Conservation (phyloP, 2,888 invertebrate species). For the Caenorhabditis zanzibari region DNA sequence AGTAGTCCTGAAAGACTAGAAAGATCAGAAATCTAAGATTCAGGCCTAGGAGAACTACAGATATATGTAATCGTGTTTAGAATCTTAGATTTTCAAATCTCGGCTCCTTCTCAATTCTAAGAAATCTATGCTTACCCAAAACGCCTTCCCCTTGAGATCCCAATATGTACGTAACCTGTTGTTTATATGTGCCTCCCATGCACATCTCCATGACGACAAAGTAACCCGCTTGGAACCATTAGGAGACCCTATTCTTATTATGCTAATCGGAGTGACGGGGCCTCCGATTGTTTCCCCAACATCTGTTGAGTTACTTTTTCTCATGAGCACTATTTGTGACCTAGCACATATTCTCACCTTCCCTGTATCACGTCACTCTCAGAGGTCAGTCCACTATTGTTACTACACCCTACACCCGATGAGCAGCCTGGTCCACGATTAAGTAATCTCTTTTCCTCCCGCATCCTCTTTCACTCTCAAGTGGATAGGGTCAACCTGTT, state of each 20-base stretch:
- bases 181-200: background rate
- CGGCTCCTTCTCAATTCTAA: background rate
- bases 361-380: conserved; percentile 3
- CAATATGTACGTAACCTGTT: background rate
- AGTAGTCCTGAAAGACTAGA: too few species aligned
- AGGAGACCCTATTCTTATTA: background rate
- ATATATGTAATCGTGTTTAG: too few species aligned
- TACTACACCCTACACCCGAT: background rate
- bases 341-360: background rate
- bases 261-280: background rate
- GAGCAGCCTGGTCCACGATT: conserved; percentile 1
- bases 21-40: too few species aligned
- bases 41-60: background rate
- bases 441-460: conserved; percentile 5
- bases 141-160: too few species aligned
- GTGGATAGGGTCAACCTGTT: conserved; percentile 7
- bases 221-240: background rate
- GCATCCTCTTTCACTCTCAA: background rate
- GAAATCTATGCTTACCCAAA: background rate
- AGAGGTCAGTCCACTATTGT: conserved; percentile 5
- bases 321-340: too few species aligned
- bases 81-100: too few species aligned
- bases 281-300: too few species aligned
- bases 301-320: too few species aligned
- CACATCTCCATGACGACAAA: background rate